Conservation (phyloP, 2,797 vertebrate species). For the Choloepus didactylus region DNA sequence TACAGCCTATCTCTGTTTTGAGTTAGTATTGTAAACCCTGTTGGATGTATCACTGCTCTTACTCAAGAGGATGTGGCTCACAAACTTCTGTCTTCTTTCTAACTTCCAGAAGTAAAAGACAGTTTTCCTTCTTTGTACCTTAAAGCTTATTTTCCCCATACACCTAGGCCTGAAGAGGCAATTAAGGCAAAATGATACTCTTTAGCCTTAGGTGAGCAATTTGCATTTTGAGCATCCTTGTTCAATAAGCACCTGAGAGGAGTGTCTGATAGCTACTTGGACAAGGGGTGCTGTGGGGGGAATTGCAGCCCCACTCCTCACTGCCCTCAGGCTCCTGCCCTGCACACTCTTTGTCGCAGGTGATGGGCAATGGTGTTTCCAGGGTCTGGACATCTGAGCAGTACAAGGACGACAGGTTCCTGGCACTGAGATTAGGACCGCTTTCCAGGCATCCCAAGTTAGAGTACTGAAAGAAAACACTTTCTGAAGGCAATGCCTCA, state of each 20-base stretch:
- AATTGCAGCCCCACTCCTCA: not conserved
- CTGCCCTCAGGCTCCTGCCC: not conserved
- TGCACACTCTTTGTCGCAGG: not conserved
- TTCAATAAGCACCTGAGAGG: not conserved
- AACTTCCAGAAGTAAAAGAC: not conserved
- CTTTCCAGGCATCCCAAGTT: constrained; percentile 31
- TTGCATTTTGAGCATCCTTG: not conserved
- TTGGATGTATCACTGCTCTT: not conserved
- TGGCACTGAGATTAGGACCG: not conserved
- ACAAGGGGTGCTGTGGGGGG: fast-evolving
- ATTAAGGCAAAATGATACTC: not conserved
- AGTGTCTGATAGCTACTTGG: not conserved
- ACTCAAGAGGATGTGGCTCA: not conserved
- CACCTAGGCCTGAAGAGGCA: not conserved
- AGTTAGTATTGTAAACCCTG: not conserved
- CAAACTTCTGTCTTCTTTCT: not conserved
- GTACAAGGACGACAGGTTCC: not conserved
- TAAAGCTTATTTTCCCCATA: not conserved
- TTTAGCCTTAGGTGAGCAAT: not conserved
- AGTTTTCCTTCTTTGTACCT: not conserved
- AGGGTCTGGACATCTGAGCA: not conserved
- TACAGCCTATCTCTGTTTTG: not conserved
- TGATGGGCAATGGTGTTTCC: not conserved
- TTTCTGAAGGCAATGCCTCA: not conserved
- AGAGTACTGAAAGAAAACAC: constrained; percentile 27